These are phyloP conservation scores for Betta splendens DNA, from an alignment of 2,797 vertebrate genomes.

Conservation along the genomic window DNA sequence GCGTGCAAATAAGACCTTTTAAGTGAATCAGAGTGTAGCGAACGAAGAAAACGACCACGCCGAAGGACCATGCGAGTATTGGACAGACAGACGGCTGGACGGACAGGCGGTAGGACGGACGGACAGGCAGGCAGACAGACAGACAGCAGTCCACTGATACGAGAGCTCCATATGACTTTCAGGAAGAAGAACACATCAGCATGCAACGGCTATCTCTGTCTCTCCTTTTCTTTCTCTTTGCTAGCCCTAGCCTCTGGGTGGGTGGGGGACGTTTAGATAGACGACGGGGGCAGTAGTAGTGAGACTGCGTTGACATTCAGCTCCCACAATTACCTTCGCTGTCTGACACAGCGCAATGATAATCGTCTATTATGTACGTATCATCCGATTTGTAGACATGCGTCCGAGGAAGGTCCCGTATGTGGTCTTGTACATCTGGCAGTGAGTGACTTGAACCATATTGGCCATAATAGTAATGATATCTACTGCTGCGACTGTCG, in stretches of 20 bases:
- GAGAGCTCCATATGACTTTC: constrained; percentile 75
- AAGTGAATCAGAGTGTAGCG: constrained; percentile 69
- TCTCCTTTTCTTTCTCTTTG: constrained; percentile 67
- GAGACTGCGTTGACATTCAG: constrained; percentile 81
- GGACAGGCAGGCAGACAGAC: constrained; percentile 80
- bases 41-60: constrained; percentile 67
- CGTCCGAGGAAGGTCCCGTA: constrained; percentile 94
- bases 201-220: constrained; percentile 81
- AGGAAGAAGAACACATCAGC: constrained; percentile 79
- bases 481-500: constrained; percentile 83
- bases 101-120: constrained; percentile 73
- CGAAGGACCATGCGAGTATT: constrained; percentile 74
- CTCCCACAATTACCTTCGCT: constrained; percentile 97
- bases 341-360: constrained; percentile 99
- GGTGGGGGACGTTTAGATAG: constrained; percentile 84
- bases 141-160: constrained; percentile 80
- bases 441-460: constrained; percentile 99
- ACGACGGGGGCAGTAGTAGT: constrained; percentile 78
- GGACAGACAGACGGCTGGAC: constrained; percentile 76
- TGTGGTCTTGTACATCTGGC: constrained; percentile 97
- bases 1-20: constrained; percentile 74
- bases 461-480: constrained; percentile 80
- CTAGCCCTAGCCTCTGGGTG: constrained; percentile 81
- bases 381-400: constrained; percentile 97
- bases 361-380: constrained; percentile 97